Base-by-base conservation (phyloP, 2,888 invertebrate genomes). In the Oligia latruncula region DNA sequence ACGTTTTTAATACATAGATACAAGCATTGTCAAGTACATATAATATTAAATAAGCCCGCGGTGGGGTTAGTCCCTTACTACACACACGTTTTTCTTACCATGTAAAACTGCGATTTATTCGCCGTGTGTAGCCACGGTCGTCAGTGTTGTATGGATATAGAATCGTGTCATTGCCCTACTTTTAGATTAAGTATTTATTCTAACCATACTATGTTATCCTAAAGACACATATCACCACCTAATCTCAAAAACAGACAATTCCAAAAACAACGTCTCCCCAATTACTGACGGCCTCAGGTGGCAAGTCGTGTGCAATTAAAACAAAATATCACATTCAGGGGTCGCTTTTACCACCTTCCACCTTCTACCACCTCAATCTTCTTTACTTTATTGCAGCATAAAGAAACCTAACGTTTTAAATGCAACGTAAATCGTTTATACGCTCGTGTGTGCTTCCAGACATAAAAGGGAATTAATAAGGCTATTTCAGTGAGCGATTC, bases 401-500 rank as follows among this genome's bases (percentile, higher is more conserved):
- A 96, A 97, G 96, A 96, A 96, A 94, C 93, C 93, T 92, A 93
- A 92, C 92, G 93, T 88, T 94, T 93, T 95, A 95, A 95, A 95
- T 94, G 90, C 92, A 91, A 93, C 93, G 92, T 94, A 95, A 95
- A 95, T 94, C 94, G 95, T 92, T 94, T 93, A 94, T 93, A 94
- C 92, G 91, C 46, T 86, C 93, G 92, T 92, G 90, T 95, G 94
- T 94, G 95, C 84, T 84, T 86, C 89, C 90, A 93, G 93, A 95
- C 94, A 94, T 96, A 95, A 96, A 96, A 92, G 94, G 93, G 95
- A 95, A 96, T 97, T 97, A 97, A 97, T 96, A 96, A 95, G 96
- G 92, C 95, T 89, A 95, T 96, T 96, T 90, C 93, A 93, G 85
- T 91, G 89, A 95, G 92, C 95, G 95, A 95, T 96, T 94, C 92